These are phyloP conservation scores for Diarsia mendica DNA, from an alignment of 2,888 invertebrate genomes.

Conservation along the genomic window DNA sequence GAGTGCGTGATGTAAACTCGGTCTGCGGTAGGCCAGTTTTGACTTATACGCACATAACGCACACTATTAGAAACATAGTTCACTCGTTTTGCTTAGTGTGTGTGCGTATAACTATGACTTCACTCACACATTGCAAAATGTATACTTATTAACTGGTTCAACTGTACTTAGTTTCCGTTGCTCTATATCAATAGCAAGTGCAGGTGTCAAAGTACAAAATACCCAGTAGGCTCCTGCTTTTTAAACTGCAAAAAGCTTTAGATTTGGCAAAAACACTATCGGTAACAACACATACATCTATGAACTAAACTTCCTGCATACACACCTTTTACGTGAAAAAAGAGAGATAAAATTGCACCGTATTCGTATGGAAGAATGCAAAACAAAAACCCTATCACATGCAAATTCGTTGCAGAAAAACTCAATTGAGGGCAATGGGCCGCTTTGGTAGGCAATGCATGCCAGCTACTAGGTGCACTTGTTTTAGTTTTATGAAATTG, in stretches of 20 bases:
- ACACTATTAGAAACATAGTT: no score
- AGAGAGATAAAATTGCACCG: conserved; percentile 19
- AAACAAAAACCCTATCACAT: conserved; percentile 43
- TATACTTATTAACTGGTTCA: no score
- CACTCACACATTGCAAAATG: no score
- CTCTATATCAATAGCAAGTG: not conserved
- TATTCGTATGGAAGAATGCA: conserved; percentile 21
- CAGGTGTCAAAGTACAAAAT: no score
- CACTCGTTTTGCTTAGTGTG: no score
- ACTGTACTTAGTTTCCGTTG: no score
- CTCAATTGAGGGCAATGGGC: conserved; percentile 42
- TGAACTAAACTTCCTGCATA: not conserved
- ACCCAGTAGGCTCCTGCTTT: not conserved
- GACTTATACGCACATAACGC: no score
- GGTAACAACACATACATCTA: no score
- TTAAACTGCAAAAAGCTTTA: not conserved
- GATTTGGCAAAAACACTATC: not conserved
- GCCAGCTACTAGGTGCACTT: conserved; percentile 12
- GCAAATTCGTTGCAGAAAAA: conserved; percentile 51
- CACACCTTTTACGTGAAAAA: not conserved
- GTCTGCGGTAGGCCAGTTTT: no score
- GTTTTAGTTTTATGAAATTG: conserved; percentile 26
- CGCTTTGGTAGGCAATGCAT: conserved; percentile 43
- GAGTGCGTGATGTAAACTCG: no score
- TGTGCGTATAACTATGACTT: no score